Conservation (phyloP, 2,888 invertebrate genomes). For the Apodemia zela region DNA sequence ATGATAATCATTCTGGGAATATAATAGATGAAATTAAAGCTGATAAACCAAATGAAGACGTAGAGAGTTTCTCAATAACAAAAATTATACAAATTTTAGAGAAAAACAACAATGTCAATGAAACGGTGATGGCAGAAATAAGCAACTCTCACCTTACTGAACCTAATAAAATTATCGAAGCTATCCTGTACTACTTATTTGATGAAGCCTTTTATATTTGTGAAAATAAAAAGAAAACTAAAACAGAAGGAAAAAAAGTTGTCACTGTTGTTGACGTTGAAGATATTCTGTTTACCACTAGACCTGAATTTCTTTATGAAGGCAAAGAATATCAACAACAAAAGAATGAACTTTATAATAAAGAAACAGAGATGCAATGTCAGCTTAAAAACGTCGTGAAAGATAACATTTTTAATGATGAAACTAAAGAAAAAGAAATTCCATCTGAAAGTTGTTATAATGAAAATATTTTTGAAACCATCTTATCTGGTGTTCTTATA, state of each 20-base stretch:
- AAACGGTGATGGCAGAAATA: slow-evolving; percentile 48
- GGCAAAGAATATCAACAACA: neutral
- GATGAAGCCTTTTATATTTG: slow-evolving; percentile 47
- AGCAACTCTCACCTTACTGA: slow-evolving; percentile 45
- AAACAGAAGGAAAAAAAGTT: slow-evolving; percentile 43
- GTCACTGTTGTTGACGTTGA: slow-evolving; percentile 62
- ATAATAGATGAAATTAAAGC: slow-evolving; percentile 19
- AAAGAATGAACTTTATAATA: neutral
- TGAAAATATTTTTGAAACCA: neutral
- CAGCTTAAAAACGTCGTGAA: neutral
- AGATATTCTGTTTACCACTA: slow-evolving; percentile 61
- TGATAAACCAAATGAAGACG: slow-evolving; percentile 28
- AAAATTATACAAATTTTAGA: slow-evolving; percentile 57
- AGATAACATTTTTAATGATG: no score
- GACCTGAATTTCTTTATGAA: slow-evolving; percentile 40
- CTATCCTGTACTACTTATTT: slow-evolving; percentile 60
- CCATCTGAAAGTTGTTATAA: neutral
- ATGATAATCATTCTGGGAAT: slow-evolving; percentile 24
- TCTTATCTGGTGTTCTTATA: slow-evolving; percentile 5
- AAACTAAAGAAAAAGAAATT: neutral
- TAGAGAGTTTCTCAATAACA: slow-evolving; percentile 51
- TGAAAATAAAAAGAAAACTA: slow-evolving; percentile 39
- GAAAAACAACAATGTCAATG: slow-evolving; percentile 42
- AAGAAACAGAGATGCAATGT: neutral
- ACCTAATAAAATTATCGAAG: slow-evolving; percentile 52